Percentiles rank a stretch among this genome's conserved stretches.
Evolutionary conservation across 1,140 invertebrate genomes (phyloP).

Genomic region (Cardiocondyla obscurior): DNA sequence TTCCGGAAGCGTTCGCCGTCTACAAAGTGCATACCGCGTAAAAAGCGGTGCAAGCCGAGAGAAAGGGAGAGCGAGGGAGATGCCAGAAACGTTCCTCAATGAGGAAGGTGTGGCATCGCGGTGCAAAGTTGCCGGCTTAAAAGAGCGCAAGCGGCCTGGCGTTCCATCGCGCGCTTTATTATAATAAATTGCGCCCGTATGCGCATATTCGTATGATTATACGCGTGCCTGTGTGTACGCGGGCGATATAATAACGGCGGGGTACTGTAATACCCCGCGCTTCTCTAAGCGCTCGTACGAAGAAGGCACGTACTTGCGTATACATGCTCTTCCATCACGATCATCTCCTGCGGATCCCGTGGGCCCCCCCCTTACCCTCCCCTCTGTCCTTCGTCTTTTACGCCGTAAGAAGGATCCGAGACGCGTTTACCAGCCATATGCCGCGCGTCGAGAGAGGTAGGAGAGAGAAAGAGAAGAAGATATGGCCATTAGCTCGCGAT

Average conservation of each 20-base stretch:
- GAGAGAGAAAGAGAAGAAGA: conserved; percentile 14
- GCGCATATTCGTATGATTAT: conserved; percentile 43
- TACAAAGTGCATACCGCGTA: not conserved
- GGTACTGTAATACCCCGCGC: conserved; percentile 58
- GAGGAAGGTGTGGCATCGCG: conserved; percentile 29
- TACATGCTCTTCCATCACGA: conserved; percentile 57
- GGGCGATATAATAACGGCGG: conserved; percentile 71
- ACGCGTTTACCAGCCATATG: conserved; percentile 69
- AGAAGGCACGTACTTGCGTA: conserved; percentile 56
- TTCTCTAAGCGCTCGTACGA: conserved; percentile 72
- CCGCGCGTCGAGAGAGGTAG: conserved; percentile 59
- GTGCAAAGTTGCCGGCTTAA: conserved; percentile 15
- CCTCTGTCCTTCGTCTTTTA: conserved; percentile 24
- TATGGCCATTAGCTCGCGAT: conserved; percentile 75
- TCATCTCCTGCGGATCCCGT: conserved; percentile 61
- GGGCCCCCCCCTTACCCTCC: not conserved
- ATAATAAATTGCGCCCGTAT: conserved; percentile 39
- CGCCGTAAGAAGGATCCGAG: conserved; percentile 34
- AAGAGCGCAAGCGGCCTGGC: not conserved
- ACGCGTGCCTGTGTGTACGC: conserved; percentile 26
- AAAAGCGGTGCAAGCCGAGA: not conserved
- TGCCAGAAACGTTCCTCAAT: not conserved
- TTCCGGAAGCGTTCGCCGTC: not conserved
- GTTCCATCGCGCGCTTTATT: conserved; percentile 44
- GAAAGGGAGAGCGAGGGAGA: not conserved